These are phyloP conservation scores for Eupeodes latifasciatus DNA, from an alignment of 2,888 invertebrate species.

Conservation along the genomic window DNA sequence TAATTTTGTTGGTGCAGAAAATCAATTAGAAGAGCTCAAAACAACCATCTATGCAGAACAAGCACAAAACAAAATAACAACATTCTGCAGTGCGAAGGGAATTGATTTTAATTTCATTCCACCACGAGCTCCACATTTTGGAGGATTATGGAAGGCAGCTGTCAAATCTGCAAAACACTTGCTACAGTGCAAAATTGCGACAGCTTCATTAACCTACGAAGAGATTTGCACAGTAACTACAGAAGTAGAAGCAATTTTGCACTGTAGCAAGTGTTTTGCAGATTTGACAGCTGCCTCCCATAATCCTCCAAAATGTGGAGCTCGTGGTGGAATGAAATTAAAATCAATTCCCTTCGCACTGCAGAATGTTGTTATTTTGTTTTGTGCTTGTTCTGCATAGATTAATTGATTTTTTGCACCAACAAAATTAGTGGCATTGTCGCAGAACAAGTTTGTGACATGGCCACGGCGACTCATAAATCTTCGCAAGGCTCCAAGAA, in stretches of 20 bases:
- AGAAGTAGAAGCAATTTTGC: background rate
- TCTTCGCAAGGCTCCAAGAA: too few species aligned
- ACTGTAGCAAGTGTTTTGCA: background rate
- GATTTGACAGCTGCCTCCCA: constrained; percentile 41
- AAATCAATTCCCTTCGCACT: too few species aligned
- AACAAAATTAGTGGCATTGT: too few species aligned
- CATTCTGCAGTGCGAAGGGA: too few species aligned
- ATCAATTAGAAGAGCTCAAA: background rate
- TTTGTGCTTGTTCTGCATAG: background rate
- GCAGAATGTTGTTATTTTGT: background rate
- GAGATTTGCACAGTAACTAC: background rate
- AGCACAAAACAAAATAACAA: background rate
- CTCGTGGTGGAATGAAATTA: too few species aligned
- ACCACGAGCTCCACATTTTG: background rate
- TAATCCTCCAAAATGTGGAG: constrained; percentile 26
- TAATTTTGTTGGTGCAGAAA: too few species aligned
- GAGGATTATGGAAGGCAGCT: constrained; percentile 40
- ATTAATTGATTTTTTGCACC: background rate
- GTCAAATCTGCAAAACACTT: constrained; percentile 13
- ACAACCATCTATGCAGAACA: background rate
- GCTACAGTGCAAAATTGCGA: background rate
- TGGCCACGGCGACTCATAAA: too few species aligned
- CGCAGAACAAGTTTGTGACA: too few species aligned
- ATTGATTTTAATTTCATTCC: too few species aligned
- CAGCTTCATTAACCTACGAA: background rate